Percentiles rank a stretch among this genome's conserved stretches.
Conservation (phyloP, 2,113 vertebrate genomes). For the Isurus oxyrinchus region DNA sequence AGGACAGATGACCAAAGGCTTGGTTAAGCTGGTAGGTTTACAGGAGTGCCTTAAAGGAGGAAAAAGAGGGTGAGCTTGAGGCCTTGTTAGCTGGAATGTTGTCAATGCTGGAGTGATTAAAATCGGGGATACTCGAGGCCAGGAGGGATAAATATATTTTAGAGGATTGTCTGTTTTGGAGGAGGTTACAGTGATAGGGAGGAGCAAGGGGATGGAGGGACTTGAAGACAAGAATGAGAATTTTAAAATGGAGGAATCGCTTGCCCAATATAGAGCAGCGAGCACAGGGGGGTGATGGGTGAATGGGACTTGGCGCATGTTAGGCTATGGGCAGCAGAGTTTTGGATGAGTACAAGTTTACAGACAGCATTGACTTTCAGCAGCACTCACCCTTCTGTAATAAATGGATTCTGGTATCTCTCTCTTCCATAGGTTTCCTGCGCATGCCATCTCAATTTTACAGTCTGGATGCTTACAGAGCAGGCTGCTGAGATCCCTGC, state of each 20-base stretch:
- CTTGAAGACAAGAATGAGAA: background rate
- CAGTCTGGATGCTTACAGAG: slow-evolving; percentile 69
- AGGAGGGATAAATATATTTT: background rate
- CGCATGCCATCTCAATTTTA: slow-evolving; percentile 58
- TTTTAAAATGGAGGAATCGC: background rate
- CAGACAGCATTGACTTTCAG: background rate
- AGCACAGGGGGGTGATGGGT: background rate
- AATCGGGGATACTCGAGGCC: background rate
- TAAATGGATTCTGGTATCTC: background rate
- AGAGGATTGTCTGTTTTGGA: background rate
- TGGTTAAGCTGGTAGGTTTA: background rate
- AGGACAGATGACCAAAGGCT: background rate
- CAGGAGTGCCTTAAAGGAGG: background rate
- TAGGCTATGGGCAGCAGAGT: background rate
- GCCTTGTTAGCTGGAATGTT: background rate
- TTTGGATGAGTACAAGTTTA: background rate
- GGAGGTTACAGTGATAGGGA: background rate
- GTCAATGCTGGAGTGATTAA: background rate
- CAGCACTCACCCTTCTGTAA: background rate
- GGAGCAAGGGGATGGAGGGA: background rate
- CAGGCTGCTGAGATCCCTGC: slow-evolving; percentile 69
- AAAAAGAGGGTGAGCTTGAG: background rate
- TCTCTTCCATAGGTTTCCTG: slow-evolving; percentile 66
- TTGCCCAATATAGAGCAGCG: background rate
- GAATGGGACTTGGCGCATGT: background rate